Evolutionary conservation across 1,140 invertebrate species (phyloP).

Genomic region (Leptoteleia sp.): DNA sequence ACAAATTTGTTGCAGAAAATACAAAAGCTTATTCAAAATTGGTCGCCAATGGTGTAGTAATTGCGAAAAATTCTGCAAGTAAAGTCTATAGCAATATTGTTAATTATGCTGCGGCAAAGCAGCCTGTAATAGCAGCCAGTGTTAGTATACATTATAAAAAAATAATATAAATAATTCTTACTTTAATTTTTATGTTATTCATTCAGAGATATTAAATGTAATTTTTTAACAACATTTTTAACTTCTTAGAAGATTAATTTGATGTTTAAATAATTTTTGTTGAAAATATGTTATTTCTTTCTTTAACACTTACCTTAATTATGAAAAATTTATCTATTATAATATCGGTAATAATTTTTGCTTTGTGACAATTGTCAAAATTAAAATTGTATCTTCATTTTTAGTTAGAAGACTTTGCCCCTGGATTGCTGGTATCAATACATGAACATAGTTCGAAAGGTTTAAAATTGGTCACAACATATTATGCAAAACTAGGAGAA

Average conservation of each 20-base stretch:
- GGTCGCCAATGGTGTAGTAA: conserved; percentile 81
- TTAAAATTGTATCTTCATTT: too few relatives aligned
- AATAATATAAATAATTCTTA: too few relatives aligned
- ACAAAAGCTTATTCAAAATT: conserved; percentile 84
- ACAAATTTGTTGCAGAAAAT: conserved; percentile 81
- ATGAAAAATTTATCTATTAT: too few relatives aligned
- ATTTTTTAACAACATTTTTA: too few relatives aligned
- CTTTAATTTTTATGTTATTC: too few relatives aligned
- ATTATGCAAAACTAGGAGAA: conserved; percentile 69
- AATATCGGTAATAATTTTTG: too few relatives aligned
- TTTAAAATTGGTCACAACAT: conserved; percentile 70
- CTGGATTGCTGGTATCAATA: conserved; percentile 83
- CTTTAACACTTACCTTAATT: too few relatives aligned
- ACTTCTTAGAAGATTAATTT: too few relatives aligned
- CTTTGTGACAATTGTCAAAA: too few relatives aligned
- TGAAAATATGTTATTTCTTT: too few relatives aligned
- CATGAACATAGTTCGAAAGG: conserved; percentile 66
- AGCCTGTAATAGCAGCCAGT: conserved; percentile 83
- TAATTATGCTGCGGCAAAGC: conserved; percentile 83
- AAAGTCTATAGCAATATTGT: conserved; percentile 81
- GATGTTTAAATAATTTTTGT: too few relatives aligned
- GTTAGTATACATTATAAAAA: conserved; percentile 82
- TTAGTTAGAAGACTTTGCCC: conserved; percentile 80
- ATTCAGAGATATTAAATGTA: too few relatives aligned
- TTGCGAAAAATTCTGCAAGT: conserved; percentile 81